Conservation (phyloP, 2,113 vertebrate species). For the Apodemus sylvaticus region DNA sequence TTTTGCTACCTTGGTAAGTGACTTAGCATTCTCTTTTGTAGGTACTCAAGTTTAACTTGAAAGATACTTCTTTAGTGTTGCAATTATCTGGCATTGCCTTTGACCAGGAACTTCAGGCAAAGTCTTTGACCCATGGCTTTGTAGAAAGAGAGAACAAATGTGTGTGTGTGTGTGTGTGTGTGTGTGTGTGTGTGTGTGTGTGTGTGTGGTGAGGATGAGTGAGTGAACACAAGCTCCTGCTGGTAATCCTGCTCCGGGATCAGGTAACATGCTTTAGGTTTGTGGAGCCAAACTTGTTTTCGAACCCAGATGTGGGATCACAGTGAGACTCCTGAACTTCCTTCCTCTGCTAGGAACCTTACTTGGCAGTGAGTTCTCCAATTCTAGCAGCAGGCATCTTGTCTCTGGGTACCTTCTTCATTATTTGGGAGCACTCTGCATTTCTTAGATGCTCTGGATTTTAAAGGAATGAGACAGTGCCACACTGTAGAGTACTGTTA, state of each 20-base stretch:
- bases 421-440: neutral
- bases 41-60: conserved; percentile 4
- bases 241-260: neutral
- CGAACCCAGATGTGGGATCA: neutral
- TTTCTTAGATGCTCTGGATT: neutral
- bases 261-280: too few relatives aligned
- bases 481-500: neutral
- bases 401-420: neutral
- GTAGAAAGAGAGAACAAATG: conserved; percentile 3
- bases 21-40: neutral
- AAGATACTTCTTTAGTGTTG: neutral
- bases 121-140: neutral
- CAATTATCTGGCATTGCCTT: neutral
- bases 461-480: neutral
- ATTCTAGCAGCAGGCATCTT: neutral
- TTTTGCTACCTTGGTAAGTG: neutral
- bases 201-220: neutral
- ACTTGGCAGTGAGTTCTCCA: neutral
- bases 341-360: neutral
- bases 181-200: neutral
- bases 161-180: neutral
- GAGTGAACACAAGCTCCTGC: neutral
- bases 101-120: neutral
- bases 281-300: neutral
- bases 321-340: neutral